Base-by-base conservation (phyloP, 2,888 invertebrate species). In the Noctua comes region DNA sequence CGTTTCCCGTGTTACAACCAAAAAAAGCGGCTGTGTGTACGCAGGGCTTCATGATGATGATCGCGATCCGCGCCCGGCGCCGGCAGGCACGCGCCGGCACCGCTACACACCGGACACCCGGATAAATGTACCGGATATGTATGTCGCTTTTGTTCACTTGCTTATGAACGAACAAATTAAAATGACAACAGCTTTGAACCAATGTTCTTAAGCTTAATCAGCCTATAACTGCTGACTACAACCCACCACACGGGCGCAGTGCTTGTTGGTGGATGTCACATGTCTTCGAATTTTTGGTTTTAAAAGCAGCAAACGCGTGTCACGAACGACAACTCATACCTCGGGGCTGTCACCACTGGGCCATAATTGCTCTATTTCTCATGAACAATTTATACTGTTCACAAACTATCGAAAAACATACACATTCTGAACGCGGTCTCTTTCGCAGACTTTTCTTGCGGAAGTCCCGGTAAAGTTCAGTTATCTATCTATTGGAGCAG, bases 1-100 rank as follows among this genome's bases (percentile, higher is more conserved):
- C 24, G 73, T 16, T 8, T 18, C 76, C 24, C 83, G 74, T 73
- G 83, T 76, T 46, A 74, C 71, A 16, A 54, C 27, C 74, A 21
- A 68, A 82, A 75, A 73, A 72, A 73, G 69, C 51, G 18, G 10
- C n/a, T 72, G 62, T 76, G 43, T 59, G 62, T 46, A n/a, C 31
- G 21, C 70, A 24, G 54, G 62, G 84, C 75, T 81, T 82, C 80
- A 48, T 77, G 72, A 40, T 18, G 69, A 51, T 13, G 57, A 72
- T 4, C 5, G 31, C 13, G 77, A 85, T 57, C 85, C 79, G 46
- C 64, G 36, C 2, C 24, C 73, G 57, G 18, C 46, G 40, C 27
- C 76, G 24, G 21, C 0, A 68, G 79, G 75, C 87, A 87, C 87
- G 87, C 78, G 76, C 84, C 66, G 31, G 8, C 59, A 64, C 87